Percentiles rank a stretch among this genome's conserved stretches.
Conservation (phyloP, 2,113 vertebrate species). For the Carlito syrichta region DNA sequence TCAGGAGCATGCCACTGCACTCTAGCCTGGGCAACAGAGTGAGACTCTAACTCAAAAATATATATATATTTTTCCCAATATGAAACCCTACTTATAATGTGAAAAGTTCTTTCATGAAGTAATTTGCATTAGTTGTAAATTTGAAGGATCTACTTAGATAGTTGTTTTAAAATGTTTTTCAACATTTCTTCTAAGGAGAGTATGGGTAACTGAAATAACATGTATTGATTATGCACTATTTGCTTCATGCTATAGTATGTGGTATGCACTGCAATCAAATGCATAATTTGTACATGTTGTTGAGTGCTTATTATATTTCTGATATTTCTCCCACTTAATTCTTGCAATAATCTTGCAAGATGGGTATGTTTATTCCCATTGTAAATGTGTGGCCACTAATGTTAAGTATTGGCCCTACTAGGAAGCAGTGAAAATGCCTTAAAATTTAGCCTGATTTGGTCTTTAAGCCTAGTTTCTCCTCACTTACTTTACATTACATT, state of each 20-base stretch:
- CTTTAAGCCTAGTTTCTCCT: background rate
- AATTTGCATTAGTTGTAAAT: background rate
- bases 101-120: background rate
- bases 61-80: background rate
- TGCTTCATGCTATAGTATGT: background rate
- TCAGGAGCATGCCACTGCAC: too few relatives aligned
- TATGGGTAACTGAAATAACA: background rate
- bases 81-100: background rate
- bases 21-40: too few relatives aligned
- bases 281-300: background rate
- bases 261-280: background rate
- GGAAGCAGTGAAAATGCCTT: background rate
- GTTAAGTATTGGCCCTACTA: background rate
- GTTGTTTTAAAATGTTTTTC: background rate
- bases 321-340: background rate
- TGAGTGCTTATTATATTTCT: background rate
- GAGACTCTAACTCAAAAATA: too few relatives aligned
- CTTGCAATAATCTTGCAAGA: background rate
- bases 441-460: background rate
- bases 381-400: background rate
- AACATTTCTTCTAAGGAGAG: background rate
- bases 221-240: background rate
- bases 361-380: background rate
- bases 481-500: background rate
- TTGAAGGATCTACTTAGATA: background rate